Conservation (phyloP, 2,797 vertebrate species). For the Arremon brunneinucha region DNA sequence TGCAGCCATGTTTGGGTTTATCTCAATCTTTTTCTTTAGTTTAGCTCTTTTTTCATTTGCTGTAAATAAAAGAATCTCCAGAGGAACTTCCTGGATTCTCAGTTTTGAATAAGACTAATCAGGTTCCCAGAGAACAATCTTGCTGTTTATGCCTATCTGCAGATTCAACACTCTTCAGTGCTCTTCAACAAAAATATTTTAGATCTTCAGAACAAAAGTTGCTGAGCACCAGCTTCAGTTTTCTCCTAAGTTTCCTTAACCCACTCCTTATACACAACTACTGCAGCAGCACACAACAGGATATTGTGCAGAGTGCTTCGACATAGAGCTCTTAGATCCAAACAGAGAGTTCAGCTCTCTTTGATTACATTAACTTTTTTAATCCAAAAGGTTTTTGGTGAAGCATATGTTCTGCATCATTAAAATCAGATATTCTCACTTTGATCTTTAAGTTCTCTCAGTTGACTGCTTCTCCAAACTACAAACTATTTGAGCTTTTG, state of each 20-base stretch:
- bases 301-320: constrained; percentile 30
- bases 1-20: constrained; percentile 6
- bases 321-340: constrained; percentile 45
- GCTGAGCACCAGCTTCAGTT: neutral
- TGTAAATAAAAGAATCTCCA: constrained; percentile 36
- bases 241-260: constrained; percentile 10
- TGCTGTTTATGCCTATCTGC: neutral
- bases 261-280: neutral
- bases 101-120: constrained; percentile 37
- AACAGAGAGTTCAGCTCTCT: constrained; percentile 61
- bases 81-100: constrained; percentile 21
- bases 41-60: neutral
- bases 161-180: constrained; percentile 14
- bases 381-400: constrained; percentile 68
- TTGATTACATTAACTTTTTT: constrained; percentile 72
- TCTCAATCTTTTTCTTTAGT: neutral
- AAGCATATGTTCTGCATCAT: constrained; percentile 76
- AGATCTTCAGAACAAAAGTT: constrained; percentile 35
- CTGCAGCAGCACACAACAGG: neutral
- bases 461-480: constrained; percentile 69
- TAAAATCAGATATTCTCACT: constrained; percentile 75
- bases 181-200: constrained; percentile 38
- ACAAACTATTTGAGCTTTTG: constrained; percentile 68
- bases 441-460: constrained; percentile 72
- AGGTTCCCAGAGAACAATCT: constrained; percentile 25